These are phyloP conservation scores for Torymus auratus DNA, from an alignment of 2,888 invertebrate genomes.

Conservation along the genomic window DNA sequence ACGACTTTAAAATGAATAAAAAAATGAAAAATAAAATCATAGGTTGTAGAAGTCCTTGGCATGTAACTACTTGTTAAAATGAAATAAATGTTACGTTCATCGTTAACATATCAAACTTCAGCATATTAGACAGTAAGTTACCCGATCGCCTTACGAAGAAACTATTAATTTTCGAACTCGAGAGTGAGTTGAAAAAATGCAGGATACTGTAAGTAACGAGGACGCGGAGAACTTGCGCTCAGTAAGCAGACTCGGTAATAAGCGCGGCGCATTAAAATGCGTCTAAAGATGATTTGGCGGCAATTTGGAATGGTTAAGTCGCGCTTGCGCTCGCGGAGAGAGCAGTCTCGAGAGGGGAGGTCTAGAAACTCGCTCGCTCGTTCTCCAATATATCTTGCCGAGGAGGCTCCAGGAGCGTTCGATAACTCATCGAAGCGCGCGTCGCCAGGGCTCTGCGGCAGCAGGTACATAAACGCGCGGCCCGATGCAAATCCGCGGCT, in stretches of 20 bases:
- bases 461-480: constrained; percentile 22
- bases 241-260: neutral
- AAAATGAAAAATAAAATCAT: too few species aligned
- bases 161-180: too few species aligned
- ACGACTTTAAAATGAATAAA: too few species aligned
- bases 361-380: constrained; percentile 18
- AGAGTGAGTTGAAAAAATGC: neutral
- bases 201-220: neutral
- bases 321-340: neutral
- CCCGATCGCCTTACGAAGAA: too few species aligned
- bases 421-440: constrained; percentile 48
- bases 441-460: constrained; percentile 17
- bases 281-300: constrained; percentile 34
- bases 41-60: too few species aligned
- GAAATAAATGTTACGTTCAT: too few species aligned
- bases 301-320: constrained; percentile 35
- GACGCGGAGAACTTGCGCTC: too few species aligned
- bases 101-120: too few species aligned
- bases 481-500: constrained; percentile 59
- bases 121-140: too few species aligned
- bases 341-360: neutral
- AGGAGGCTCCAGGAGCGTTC: constrained; percentile 13
- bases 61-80: too few species aligned
- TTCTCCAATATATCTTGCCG: constrained; percentile 9
- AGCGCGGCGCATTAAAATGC: neutral